Conservation (phyloP, 2,113 vertebrate species). For the Cranoglanis bouderius region DNA sequence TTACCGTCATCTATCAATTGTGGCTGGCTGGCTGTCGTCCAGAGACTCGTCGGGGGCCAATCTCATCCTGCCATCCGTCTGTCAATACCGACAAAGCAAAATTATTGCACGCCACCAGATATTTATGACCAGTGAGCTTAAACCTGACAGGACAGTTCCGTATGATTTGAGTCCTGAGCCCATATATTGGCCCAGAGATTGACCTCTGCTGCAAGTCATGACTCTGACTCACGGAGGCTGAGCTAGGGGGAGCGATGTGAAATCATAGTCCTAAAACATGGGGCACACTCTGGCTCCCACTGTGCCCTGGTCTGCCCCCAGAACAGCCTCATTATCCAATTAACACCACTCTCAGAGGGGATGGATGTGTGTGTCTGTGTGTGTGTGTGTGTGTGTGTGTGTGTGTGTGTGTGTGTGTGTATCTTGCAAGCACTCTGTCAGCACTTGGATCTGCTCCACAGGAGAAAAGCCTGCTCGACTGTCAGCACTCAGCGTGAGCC, state of each 20-base stretch:
- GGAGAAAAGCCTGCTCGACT: constrained; percentile 35
- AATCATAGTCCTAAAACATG: constrained; percentile 48
- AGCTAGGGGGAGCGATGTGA: background rate
- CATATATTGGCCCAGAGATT: constrained; percentile 65
- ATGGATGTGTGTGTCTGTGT: constrained; percentile 15
- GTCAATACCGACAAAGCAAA: constrained; percentile 54
- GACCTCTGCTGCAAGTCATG: constrained; percentile 61
- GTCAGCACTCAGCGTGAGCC: constrained; percentile 41
- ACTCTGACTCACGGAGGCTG: constrained; percentile 9
- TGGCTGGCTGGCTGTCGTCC: constrained; percentile 44
- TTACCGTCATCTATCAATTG: constrained; percentile 56
- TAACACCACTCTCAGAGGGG: constrained; percentile 33
- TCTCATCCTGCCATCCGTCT: constrained; percentile 55
- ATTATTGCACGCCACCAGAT: constrained; percentile 56
- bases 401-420: constrained; percentile 15
- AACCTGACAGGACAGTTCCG: constrained; percentile 58
- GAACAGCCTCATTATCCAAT: constrained; percentile 55
- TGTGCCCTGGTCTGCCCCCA: constrained; percentile 27
- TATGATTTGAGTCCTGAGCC: constrained; percentile 64
- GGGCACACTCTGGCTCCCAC: constrained; percentile 40
- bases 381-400: constrained; percentile 13
- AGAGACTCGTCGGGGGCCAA: constrained; percentile 43
- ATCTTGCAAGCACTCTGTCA: constrained; percentile 40
- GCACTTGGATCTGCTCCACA: constrained; percentile 39
- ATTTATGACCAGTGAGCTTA: constrained; percentile 61